Base-by-base conservation (phyloP, 2,888 invertebrate species). In the Eristalinus sepulchralis region DNA sequence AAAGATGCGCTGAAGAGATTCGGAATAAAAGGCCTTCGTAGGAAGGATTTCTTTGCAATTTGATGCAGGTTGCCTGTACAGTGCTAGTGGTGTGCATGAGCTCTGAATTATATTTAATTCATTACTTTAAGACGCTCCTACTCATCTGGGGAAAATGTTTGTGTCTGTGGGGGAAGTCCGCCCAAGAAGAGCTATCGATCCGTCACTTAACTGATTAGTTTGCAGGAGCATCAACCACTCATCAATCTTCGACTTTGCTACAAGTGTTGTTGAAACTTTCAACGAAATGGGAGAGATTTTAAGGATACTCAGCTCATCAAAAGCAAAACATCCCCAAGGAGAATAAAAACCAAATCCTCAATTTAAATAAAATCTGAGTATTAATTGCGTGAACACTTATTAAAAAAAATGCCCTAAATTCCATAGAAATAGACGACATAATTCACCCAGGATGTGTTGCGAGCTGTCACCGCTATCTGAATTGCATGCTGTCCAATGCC, bases 401-500 rank as follows among this genome's bases (percentile, higher is more conserved):
- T 24, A 0, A 27, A 59, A 27, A 24, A 27, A n/a, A 24, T 9
- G 2, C 11, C 34, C 11, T 63, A 33, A n/a, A 31, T 31, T 34
- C 34, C 34, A 63, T 63, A 34, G 20, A 63, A 9, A 9, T 3
- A 9, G 10, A 13, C 57, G 24, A 9, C 57, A 13, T 24, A 57
- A 22, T 2, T 24, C 3, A 57, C 2, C 57, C 57, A 57, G 5
- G 10, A 57, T 1, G 57, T 57, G 24, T 11, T 57, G 10, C 24
- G 22, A 24, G 57, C 57, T 13, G 10, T 27, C 6, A 57, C 24
- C 1, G 11, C 13, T 24, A 57, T 27, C 24, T 11, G 13, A 13
- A 57, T 24, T 13, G 22, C 22, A 24, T 22, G 57, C 13, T 57
- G 73, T 10, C 88, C 88, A 75, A 89, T 88, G n/a, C 89, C 89